Evolutionary conservation across 2,113 vertebrate species (phyloP).

Genomic region (Catharus minimus): DNA sequence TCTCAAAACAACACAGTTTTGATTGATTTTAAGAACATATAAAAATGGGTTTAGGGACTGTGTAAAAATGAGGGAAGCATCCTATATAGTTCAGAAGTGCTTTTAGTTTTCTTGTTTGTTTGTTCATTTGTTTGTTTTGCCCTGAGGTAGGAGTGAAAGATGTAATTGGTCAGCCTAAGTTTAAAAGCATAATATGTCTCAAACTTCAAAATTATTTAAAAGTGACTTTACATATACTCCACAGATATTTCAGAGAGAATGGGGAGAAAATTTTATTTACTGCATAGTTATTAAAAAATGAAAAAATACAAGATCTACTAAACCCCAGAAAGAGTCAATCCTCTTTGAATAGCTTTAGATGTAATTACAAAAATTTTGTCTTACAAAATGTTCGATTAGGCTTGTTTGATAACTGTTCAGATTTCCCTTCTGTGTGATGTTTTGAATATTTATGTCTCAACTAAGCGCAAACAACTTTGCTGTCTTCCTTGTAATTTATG

Average conservation of each 20-base stretch:
- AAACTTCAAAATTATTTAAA: neutral
- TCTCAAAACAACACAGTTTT: neutral
- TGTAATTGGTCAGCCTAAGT: neutral
- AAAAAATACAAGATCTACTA: neutral
- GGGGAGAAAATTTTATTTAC: neutral
- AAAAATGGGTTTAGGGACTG: accelerated
- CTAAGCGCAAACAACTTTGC: neutral
- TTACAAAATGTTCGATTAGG: neutral
- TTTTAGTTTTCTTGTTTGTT: neutral
- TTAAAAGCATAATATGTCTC: neutral
- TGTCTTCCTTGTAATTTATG: neutral
- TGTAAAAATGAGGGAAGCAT: neutral
- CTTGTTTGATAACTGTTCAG: neutral
- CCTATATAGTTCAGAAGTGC: accelerated
- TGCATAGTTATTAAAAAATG: neutral
- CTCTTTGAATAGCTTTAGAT: neutral
- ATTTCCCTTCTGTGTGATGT: neutral
- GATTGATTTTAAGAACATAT: neutral
- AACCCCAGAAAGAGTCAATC: neutral
- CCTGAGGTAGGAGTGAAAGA: neutral
- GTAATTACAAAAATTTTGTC: neutral
- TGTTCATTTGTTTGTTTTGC: neutral
- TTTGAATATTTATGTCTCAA: neutral
- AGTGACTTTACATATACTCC: neutral
- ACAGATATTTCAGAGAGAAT: neutral